phyloP scores from a whole-genome alignment of 2,113 vertebrate genomes.

The Edolisoma coerulescens region DNA sequence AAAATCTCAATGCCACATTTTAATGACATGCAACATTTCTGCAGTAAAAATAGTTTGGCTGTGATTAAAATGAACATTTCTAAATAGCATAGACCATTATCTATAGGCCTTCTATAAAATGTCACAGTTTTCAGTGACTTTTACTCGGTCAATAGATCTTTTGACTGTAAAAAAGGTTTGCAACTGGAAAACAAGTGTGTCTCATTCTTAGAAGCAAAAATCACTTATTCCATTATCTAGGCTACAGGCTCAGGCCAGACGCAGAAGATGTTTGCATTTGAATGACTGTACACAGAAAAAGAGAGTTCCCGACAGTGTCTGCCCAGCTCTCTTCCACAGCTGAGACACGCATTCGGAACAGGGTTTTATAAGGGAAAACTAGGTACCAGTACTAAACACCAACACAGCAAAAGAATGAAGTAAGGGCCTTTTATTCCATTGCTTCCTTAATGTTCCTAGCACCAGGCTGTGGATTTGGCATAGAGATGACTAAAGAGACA shows the following conservation, averaged over 20 bases:
- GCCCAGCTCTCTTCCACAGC: background rate
- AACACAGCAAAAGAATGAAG: background rate
- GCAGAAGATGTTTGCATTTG: background rate
- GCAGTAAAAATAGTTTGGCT: background rate
- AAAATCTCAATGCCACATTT: background rate
- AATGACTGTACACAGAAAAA: background rate
- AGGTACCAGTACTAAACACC: background rate
- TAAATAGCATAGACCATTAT: background rate
- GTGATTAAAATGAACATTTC: background rate
- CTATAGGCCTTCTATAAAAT: background rate
- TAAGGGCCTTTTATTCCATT: background rate
- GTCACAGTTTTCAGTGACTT: background rate
- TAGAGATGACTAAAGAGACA: background rate
- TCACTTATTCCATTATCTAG: slow-evolving; percentile 26
- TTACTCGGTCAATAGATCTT: slow-evolving; percentile 14
- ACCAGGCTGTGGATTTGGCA: background rate
- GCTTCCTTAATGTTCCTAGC: background rate
- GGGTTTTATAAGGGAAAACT: background rate
- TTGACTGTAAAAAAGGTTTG: background rate
- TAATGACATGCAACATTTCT: background rate
- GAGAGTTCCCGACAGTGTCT: background rate
- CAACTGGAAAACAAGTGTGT: background rate
- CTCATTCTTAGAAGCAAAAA: slow-evolving; percentile 13
- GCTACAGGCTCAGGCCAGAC: background rate
- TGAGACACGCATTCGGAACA: background rate